A percentile compares a stretch with the other conserved stretches of the same genome.
These are phyloP conservation scores for Antheraea pernyi DNA, from an alignment of 1,140 invertebrate genomes.

Conservation along the genomic window DNA sequence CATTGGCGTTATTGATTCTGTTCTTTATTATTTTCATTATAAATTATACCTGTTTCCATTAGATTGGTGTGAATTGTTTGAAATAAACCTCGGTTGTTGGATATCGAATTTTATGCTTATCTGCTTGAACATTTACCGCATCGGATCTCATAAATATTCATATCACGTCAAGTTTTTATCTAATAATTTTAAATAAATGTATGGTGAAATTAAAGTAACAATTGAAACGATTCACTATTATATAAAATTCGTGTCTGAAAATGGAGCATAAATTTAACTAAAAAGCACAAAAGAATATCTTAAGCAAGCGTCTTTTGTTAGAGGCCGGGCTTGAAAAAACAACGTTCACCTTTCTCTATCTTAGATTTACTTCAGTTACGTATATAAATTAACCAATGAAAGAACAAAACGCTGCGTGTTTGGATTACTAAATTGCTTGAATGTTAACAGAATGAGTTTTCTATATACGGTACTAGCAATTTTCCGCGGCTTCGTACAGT, in stretches of 20 bases:
- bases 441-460: neutral
- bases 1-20: too few relatives aligned
- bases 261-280: neutral
- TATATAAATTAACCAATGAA: constrained; percentile 17
- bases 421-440: neutral
- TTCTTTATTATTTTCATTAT: too few relatives aligned
- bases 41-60: too few relatives aligned
- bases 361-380: constrained; percentile 15
- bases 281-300: constrained; percentile 3
- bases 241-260: neutral
- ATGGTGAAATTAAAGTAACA: neutral
- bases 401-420: constrained; percentile 7
- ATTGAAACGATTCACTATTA: neutral
- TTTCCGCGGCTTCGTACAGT: too few relatives aligned
- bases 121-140: too few relatives aligned
- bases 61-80: too few relatives aligned
- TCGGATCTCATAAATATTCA: neutral
- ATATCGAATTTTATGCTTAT: too few relatives aligned
- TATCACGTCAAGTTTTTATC: neutral
- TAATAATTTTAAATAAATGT: neutral
- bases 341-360: constrained; percentile 6
- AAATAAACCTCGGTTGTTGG: too few relatives aligned
- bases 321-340: neutral
- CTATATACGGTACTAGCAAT: too few relatives aligned
- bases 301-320: neutral